Evolutionary conservation across 2,113 vertebrate species (phyloP), one percentile per base, ranked within the genome.

Genomic region (Sardina pilchardus): DNA sequence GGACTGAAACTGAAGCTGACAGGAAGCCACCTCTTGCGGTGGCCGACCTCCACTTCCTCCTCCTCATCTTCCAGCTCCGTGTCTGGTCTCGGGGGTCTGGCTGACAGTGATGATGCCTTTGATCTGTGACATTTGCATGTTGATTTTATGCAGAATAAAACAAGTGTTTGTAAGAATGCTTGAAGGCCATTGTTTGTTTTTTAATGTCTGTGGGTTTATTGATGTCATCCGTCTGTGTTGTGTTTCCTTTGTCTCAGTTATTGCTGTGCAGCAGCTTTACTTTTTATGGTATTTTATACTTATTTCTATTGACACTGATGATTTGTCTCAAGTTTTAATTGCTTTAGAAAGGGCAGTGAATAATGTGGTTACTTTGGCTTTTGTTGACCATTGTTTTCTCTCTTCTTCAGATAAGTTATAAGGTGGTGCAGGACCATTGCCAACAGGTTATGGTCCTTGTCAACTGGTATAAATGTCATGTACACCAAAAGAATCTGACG

Each of bases 41-140:
- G 8, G n/a, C 3, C n/a, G 34, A n/a, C 63, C 26, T 71, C 63
- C 16, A 34, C 63, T 8, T 30, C 63, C 26, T 30, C 63, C 63
- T 71, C 63, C 63, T 14, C 63, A 26, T 71, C 63, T 34, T 36
- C 71, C 8, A 14, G n/a, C 71, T 78, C 71, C 71, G 3, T 39
- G 34, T 78, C 71, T 36, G 71, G 71, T 78, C 12, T 36, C n/a
- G 34, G 71, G 39, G 71, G 16, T 78, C 14, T 78, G 71, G 71
- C 71, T 34, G 30, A 30, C 6, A 34, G 0, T 78, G 71, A 78
- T 39, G 12, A 12, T 78, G 71, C 14, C 71, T 78, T 30, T 30
- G 71, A 78, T 34, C 30, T 78, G 71, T 78, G 71, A 78, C 71
- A 78, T 78, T 78, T 78, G 71, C 71, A 78, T 78, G 71, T 34